Evolutionary conservation across 2,113 vertebrate genomes (phyloP).

Genomic region (Cottus gobio): DNA sequence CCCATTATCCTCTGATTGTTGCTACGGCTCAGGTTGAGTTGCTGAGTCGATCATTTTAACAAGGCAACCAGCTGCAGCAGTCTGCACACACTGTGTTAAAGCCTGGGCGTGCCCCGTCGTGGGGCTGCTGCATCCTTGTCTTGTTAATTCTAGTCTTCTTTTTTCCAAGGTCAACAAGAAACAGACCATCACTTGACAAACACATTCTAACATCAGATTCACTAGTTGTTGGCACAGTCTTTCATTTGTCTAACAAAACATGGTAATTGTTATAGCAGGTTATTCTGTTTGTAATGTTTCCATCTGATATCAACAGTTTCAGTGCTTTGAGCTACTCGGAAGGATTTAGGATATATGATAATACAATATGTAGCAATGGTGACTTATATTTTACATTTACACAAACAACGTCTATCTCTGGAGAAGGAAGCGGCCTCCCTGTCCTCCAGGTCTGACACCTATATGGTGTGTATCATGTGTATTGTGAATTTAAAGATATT

Average conservation of each 20-base stretch:
- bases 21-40: conserved; percentile 15
- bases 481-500: too few relatives aligned
- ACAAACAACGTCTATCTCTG: not conserved
- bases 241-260: not conserved
- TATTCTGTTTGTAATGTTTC: not conserved
- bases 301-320: conserved; percentile 16
- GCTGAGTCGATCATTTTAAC: conserved; percentile 34
- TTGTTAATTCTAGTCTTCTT: not conserved
- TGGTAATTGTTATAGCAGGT: not conserved
- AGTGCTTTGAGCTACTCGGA: not conserved
- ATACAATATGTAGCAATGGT: not conserved
- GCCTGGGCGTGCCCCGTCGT: not conserved
- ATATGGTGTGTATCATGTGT: too few relatives aligned
- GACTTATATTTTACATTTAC: not conserved
- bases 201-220: not conserved
- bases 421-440: not conserved
- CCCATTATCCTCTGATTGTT: conserved; percentile 39
- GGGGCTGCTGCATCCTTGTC: not conserved
- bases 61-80: not conserved
- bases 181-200: not conserved
- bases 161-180: not conserved
- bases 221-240: not conserved
- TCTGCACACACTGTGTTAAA: not conserved
- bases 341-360: conserved; percentile 5
- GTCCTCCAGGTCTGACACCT: too few relatives aligned